Conservation (phyloP, 2,113 vertebrate genomes). For the Heterotilapia buettikoferi region DNA sequence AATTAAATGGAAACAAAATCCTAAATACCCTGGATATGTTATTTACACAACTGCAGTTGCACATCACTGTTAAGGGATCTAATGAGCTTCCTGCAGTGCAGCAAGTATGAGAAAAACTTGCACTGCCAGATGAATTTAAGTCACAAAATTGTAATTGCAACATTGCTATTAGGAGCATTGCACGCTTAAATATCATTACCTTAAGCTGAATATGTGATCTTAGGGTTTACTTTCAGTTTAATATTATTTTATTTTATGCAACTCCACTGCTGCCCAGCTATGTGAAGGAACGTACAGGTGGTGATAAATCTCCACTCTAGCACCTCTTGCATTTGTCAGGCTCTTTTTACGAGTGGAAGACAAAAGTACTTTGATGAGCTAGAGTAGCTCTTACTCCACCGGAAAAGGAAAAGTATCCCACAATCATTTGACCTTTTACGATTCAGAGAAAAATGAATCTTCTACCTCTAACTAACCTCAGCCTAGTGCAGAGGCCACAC, state of each 20-base stretch:
- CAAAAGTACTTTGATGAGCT: neutral
- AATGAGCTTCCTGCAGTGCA: neutral
- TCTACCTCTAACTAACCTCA: neutral
- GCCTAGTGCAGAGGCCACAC: slow-evolving; percentile 5
- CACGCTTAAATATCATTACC: neutral
- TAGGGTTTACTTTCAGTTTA: neutral
- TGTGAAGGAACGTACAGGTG: neutral
- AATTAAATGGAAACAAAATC: neutral
- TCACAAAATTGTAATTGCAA: neutral
- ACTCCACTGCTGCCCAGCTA: neutral
- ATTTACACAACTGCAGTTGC: neutral
- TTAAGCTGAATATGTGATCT: neutral
- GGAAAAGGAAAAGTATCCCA: neutral
- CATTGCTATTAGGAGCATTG: neutral
- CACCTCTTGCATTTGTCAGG: neutral
- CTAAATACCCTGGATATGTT: neutral
- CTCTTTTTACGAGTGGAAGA: slow-evolving; percentile 10
- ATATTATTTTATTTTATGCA: neutral
- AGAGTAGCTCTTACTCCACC: neutral
- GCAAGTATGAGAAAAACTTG: neutral
- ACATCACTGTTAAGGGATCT: neutral
- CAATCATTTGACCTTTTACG: neutral
- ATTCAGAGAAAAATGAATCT: slow-evolving; percentile 15
- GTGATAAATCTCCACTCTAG: slow-evolving; percentile 5
- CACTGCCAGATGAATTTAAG: neutral